Conservation (phyloP, 2,888 invertebrate genomes). For the Ptycholaimellus sp. region DNA sequence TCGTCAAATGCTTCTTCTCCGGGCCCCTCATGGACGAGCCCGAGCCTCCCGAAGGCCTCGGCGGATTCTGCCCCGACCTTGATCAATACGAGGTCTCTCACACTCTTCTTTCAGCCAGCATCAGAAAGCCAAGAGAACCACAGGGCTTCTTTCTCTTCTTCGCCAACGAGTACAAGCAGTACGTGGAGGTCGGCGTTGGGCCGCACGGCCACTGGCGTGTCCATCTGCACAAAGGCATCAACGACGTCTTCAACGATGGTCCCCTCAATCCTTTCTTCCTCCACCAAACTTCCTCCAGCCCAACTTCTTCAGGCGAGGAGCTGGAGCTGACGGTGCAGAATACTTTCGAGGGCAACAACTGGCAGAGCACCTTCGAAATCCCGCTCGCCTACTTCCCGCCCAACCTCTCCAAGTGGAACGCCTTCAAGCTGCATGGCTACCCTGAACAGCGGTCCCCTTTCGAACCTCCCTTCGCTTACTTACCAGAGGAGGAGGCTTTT, state of each 20-base stretch:
- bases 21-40: constrained; percentile 21
- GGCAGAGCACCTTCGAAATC: constrained; percentile 29
- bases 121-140: constrained; percentile 2
- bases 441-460: too few species aligned
- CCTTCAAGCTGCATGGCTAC: too few species aligned
- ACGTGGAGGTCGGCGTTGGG: constrained; percentile 32
- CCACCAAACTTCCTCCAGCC: not conserved
- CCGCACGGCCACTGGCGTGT: constrained; percentile 31
- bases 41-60: constrained; percentile 15
- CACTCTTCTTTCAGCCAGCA: too few species aligned
- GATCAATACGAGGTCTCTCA: too few species aligned
- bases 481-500: too few species aligned
- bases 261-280: not conserved
- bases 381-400: constrained; percentile 32
- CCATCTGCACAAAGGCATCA: constrained; percentile 28
- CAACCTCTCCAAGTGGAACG: too few species aligned
- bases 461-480: too few species aligned
- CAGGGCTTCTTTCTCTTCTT: constrained; percentile 25
- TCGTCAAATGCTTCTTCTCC: constrained; percentile 8
- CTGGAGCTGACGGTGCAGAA: constrained; percentile 18
- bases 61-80: constrained; percentile 16
- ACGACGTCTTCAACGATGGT: constrained; percentile 29
- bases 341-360: constrained; percentile 16
- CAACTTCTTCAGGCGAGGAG: constrained; percentile 14
- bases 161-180: constrained; percentile 29